These are phyloP conservation scores for Nilaparvata lugens DNA, from an alignment of 1,140 invertebrate species.

Conservation along the genomic window DNA sequence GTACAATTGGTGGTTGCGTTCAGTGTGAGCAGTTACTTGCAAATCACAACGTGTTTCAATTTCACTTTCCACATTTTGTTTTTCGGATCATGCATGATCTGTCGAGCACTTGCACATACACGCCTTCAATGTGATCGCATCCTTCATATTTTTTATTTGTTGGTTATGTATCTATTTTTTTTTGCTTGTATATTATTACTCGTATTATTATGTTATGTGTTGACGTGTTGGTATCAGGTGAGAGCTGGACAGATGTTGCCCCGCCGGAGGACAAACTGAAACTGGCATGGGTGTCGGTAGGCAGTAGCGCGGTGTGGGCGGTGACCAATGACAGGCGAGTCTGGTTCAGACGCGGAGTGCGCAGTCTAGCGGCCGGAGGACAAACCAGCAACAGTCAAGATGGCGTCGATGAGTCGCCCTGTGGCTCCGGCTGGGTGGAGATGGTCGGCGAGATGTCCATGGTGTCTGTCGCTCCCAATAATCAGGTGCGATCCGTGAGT, in stretches of 20 bases:
- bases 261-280: constrained; percentile 56
- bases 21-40: too few relatives aligned
- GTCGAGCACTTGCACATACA: too few relatives aligned
- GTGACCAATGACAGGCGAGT: constrained; percentile 71
- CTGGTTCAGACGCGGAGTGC: constrained; percentile 83
- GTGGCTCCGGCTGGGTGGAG: constrained; percentile 70
- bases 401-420: constrained; percentile 50
- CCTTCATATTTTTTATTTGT: too few relatives aligned
- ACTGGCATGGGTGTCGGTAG: constrained; percentile 70
- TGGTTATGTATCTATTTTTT: too few relatives aligned
- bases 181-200: too few relatives aligned
- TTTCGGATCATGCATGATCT: too few relatives aligned
- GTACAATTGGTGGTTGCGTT: too few relatives aligned
- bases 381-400: constrained; percentile 43
- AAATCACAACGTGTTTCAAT: too few relatives aligned
- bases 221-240: too few relatives aligned
- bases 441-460: constrained; percentile 75
- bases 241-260: constrained; percentile 70
- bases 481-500: constrained; percentile 47
- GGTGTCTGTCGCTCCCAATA: constrained; percentile 74
- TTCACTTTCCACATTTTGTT: too few relatives aligned
- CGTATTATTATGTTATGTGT: too few relatives aligned
- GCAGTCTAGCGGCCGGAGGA: constrained; percentile 35
- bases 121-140: too few relatives aligned
- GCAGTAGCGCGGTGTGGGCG: constrained; percentile 79